These are phyloP conservation scores for Cryptoblepharus egeriae DNA, from an alignment of 2,797 vertebrate genomes.

Conservation along the genomic window DNA sequence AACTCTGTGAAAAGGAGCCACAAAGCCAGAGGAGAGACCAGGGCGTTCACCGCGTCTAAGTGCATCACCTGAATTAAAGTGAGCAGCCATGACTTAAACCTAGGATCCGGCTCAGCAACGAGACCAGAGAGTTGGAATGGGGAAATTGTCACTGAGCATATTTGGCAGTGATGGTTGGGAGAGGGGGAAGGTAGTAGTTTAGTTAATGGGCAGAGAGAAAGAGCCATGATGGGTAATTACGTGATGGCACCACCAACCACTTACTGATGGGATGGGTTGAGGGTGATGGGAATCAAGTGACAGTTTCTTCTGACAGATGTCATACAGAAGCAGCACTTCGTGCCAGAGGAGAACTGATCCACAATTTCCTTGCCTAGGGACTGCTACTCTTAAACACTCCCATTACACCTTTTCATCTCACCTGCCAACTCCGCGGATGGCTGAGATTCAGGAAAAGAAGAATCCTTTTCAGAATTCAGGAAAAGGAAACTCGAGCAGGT, in stretches of 20 bases:
- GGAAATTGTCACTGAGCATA: neutral
- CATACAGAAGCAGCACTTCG: slow-evolving; percentile 66
- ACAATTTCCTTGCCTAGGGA: slow-evolving; percentile 43
- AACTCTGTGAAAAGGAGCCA: neutral
- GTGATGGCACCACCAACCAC: slow-evolving; percentile 14
- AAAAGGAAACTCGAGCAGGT: too few species aligned
- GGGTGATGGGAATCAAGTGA: neutral
- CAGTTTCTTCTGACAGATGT: slow-evolving; percentile 71
- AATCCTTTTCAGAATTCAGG: too few species aligned
- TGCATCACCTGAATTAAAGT: neutral
- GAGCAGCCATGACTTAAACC: neutral
- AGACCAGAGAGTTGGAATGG: neutral
- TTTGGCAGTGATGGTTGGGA: neutral
- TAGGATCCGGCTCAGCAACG: neutral
- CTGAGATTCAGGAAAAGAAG: neutral
- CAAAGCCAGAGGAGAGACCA: neutral
- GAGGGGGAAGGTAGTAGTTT: slow-evolving; percentile 13
- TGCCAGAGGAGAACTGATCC: slow-evolving; percentile 48
- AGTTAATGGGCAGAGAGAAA: slow-evolving; percentile 23
- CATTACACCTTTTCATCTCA: neutral
- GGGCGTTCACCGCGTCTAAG: neutral
- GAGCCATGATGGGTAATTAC: slow-evolving; percentile 22
- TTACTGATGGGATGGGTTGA: neutral
- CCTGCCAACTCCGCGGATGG: neutral
- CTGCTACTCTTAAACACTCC: slow-evolving; percentile 42